Evolutionary conservation across 2,113 vertebrate genomes (phyloP).

Genomic region (Lophura nycthemera): DNA sequence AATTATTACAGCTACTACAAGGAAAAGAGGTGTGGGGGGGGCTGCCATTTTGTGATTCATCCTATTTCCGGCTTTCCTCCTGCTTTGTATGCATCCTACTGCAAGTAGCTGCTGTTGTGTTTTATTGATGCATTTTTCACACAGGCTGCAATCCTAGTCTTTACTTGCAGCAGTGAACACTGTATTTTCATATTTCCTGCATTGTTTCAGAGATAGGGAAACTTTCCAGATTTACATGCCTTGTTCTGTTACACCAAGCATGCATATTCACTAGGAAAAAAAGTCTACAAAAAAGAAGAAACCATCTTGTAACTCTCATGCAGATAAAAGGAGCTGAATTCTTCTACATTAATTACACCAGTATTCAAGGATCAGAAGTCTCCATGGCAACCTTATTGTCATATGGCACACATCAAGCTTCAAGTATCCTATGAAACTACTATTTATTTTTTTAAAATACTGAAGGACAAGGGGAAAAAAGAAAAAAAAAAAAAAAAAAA

Average conservation of each 20-base stretch:
- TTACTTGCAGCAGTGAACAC: not conserved
- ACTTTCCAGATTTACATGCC: not conserved
- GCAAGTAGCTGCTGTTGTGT: not conserved
- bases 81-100: not conserved
- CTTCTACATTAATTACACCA: constrained; percentile 66
- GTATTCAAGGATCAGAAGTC: constrained; percentile 60
- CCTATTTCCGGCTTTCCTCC: not conserved
- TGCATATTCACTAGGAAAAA: constrained; percentile 9
- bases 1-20: not conserved
- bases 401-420: constrained; percentile 18
- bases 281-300: not conserved
- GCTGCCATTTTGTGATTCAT: constrained; percentile 12
- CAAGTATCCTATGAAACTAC: constrained; percentile 18
- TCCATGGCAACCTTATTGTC: constrained; percentile 75
- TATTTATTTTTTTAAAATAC: constrained; percentile 5
- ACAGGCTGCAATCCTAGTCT: not conserved
- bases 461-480: not conserved
- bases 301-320: constrained; percentile 27
- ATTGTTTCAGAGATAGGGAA: not conserved
- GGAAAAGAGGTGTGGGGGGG: not conserved
- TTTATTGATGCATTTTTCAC: not conserved
- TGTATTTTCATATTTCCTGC: not conserved
- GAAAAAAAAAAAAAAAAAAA: too few relatives aligned
- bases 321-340: constrained; percentile 54
- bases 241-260: constrained; percentile 8